Base-by-base conservation (phyloP, 2,888 invertebrate genomes). In the Melipona bicolor region DNA sequence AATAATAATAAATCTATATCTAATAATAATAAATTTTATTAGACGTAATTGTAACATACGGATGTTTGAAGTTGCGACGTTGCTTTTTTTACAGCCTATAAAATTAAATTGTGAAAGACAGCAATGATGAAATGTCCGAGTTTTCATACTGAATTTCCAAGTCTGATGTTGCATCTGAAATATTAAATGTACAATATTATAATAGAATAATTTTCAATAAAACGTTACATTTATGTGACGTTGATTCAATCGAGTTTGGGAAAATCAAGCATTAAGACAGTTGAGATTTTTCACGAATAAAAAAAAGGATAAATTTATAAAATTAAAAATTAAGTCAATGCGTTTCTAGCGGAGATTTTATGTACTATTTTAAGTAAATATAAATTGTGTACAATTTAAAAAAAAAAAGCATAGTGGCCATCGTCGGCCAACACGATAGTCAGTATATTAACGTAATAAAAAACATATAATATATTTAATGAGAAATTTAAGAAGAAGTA, bases 141-240 rank as follows among this genome's bases (percentile, higher is more conserved):
- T 32, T 36, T 68, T 81, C 81, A 54, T 64, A 49, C 0, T 24
- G 54, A 3, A 79, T 17, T 11, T 87, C 61, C 6, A 43, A 15
- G 4, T 70, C 77, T 11, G 84, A 71, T 4, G 27, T 68, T 15
- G 59, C 27, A 3, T 71, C 84, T 84, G 79, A 64, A 84, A 84
- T 27, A 62, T 65, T 17, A n/a, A 17, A 36, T n/a, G 17, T 64
- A 50, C n/a, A 43, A 43, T 43, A 32, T 4, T 3, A 15, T 50
- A 13, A 24, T 27, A 27, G 2, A 11, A 56, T 36, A 21, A 54
- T 56, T 56, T n/a, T 15, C 43, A 43, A 9, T 9, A 11, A 43
- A 43, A 43, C 43, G 36, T 36, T 36, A 9, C 36, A 36, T 36
- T 36, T 36, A 36, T 36, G 36, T 36, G 36, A 36, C 36, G 9